phyloP scores from a whole-genome alignment of 2,113 vertebrate genomes.

The Notothenia rossii region DNA sequence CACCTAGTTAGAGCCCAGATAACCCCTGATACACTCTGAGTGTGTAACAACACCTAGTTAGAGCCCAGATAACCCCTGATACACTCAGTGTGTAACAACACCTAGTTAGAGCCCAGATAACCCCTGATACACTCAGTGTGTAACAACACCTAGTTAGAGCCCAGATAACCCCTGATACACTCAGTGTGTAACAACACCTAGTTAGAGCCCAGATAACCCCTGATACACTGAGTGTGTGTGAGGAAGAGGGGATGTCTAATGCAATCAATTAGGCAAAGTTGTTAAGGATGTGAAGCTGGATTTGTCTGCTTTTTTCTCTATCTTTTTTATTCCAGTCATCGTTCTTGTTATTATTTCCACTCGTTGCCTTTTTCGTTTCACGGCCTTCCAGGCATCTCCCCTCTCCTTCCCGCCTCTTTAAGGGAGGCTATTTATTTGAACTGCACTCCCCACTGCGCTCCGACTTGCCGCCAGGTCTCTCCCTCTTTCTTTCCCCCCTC shows the following conservation, averaged over 20 bases:
- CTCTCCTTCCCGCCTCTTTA: constrained; percentile 80
- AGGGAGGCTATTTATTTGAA: constrained; percentile 99
- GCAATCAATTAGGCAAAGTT: constrained; percentile 30
- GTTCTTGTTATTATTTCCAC: constrained; percentile 43
- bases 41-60: too few relatives aligned
- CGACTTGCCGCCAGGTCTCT: constrained; percentile 85
- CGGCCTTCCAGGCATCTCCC: constrained; percentile 18
- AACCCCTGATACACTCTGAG: too few relatives aligned
- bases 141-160: too few relatives aligned
- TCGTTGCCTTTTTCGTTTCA: constrained; percentile 14
- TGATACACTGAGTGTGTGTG: constrained; percentile 50
- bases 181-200: constrained; percentile 80
- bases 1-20: too few relatives aligned
- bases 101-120: constrained; percentile 79
- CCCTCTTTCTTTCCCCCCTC: constrained; percentile 88
- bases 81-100: constrained; percentile 72
- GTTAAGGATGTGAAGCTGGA: background rate
- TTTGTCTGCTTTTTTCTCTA: background rate
- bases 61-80: too few relatives aligned
- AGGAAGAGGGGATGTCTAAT: constrained; percentile 1
- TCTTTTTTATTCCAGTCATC: constrained; percentile 10
- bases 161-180: too few relatives aligned
- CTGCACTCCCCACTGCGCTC: constrained; percentile 96
- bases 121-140: constrained; percentile 71
- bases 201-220: constrained; percentile 78